Conservation (phyloP, 1,140 invertebrate genomes). For the Drosophila kikkawai region DNA sequence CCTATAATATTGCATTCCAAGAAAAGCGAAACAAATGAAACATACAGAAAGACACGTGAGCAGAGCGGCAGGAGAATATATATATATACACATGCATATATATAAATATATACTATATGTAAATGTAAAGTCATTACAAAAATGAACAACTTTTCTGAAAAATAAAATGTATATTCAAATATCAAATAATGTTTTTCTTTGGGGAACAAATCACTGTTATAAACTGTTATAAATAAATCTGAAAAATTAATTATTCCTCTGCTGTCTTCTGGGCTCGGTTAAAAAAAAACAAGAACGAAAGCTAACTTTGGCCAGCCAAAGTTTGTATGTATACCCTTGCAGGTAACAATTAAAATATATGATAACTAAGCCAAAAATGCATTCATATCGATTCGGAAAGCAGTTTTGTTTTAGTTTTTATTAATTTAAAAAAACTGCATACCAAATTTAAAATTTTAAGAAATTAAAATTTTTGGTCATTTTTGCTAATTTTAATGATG, state of each 20-base stretch:
- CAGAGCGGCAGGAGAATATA: slow-evolving; percentile 41
- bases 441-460: too few relatives aligned
- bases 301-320: too few relatives aligned
- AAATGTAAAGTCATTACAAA: slow-evolving; percentile 77
- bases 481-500: too few relatives aligned
- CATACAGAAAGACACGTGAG: slow-evolving; percentile 26
- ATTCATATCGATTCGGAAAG: too few relatives aligned
- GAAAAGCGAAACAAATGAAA: slow-evolving; percentile 33
- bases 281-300: too few relatives aligned
- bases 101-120: slow-evolving; percentile 67
- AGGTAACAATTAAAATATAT: too few relatives aligned
- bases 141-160: slow-evolving; percentile 80
- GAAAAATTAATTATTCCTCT: too few relatives aligned
- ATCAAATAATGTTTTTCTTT: slow-evolving; percentile 42
- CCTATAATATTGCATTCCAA: slow-evolving; percentile 43
- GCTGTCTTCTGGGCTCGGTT: neutral
- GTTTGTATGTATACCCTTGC: too few relatives aligned
- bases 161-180: slow-evolving; percentile 84
- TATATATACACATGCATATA: slow-evolving; percentile 52
- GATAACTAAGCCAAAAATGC: too few relatives aligned
- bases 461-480: too few relatives aligned
- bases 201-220: neutral
- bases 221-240: neutral
- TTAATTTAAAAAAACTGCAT: too few relatives aligned
- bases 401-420: too few relatives aligned